Evolutionary conservation across 2,888 invertebrate genomes (phyloP).

Genomic region (Rotaria macrura): DNA sequence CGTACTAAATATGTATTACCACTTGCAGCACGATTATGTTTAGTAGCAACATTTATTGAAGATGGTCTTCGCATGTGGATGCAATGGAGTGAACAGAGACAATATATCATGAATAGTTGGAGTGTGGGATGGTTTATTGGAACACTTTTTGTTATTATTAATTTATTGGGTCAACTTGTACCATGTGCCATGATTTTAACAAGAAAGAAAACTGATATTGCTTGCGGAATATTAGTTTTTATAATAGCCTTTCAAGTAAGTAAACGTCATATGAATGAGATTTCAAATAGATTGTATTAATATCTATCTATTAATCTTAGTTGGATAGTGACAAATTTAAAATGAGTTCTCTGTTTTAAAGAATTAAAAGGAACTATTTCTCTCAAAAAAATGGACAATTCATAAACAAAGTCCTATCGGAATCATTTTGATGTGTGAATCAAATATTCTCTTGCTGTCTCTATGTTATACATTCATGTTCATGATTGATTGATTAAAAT

Average conservation of each 20-base stretch:
- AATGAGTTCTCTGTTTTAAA: no score
- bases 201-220: slow-evolving; percentile 69
- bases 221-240: slow-evolving; percentile 65
- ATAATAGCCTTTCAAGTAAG: slow-evolving; percentile 85
- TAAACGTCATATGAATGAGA: no score
- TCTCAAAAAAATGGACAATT: no score
- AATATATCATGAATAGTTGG: slow-evolving; percentile 96
- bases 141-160: slow-evolving; percentile 82
- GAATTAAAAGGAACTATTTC: no score
- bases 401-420: no score
- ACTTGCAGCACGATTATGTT: slow-evolving; percentile 82
- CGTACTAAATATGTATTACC: slow-evolving; percentile 80
- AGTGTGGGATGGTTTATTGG: slow-evolving; percentile 85
- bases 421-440: no score
- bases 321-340: no score
- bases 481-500: no score
- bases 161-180: slow-evolving; percentile 85
- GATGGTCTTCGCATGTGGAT: slow-evolving; percentile 99
- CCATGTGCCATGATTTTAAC: slow-evolving; percentile 91
- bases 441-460: no score
- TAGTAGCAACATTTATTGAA: slow-evolving; percentile 95
- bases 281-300: no score
- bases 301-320: no score
- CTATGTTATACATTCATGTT: no score
- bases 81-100: slow-evolving; percentile 91